Base-by-base conservation (phyloP, 2,888 invertebrate genomes). In the Zhengitettix transpicula region DNA sequence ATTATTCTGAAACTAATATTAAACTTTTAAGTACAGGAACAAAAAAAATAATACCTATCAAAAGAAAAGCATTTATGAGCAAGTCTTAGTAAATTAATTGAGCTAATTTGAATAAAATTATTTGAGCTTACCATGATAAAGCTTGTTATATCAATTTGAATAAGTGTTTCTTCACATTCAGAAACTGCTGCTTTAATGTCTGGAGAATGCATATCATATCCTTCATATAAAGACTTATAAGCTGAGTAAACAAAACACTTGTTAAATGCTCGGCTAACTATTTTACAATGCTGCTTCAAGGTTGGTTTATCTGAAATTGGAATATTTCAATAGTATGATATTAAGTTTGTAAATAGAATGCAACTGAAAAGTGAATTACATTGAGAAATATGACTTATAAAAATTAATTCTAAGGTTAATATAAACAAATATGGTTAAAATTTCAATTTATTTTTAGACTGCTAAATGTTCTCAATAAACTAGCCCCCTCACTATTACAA, bases 101-200 rank as follows among this genome's bases (percentile, higher is more conserved):
- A 28, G 7, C 28, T 28, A 28, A 5, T 28, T 28, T 28, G 28
- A 28, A 28, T 28, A 28, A 28, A 51, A 15, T 52, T 11, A 14
- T 40, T 40, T n/a, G 44, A 42, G 7, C 17, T 57, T 64, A 71
- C 72, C 65, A 79, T 76, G 53, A 87, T 72, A 69, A 84, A 87
- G 63, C 82, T 77, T 1, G 85, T 83, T 60, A 87, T 81, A 67
- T 86, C 83, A 63, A 85, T 79, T 70, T 85, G 83, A 56, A 82
- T 73, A 3, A 81, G 71, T 10, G 78, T 77, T 73, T 85, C 83
- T 65, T 83, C 81, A 70, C 87, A 87, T 65, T 84, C 81, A 65
- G 82, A 82, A 65, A 87, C 81, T 40, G 84, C 84, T 10, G 81
- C 78, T 64, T 84, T 81, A 64, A 87, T 80, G 69, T 87, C 86